phyloP scores from a whole-genome alignment of 2,797 vertebrate species.

The Sebastes hubbsi region DNA sequence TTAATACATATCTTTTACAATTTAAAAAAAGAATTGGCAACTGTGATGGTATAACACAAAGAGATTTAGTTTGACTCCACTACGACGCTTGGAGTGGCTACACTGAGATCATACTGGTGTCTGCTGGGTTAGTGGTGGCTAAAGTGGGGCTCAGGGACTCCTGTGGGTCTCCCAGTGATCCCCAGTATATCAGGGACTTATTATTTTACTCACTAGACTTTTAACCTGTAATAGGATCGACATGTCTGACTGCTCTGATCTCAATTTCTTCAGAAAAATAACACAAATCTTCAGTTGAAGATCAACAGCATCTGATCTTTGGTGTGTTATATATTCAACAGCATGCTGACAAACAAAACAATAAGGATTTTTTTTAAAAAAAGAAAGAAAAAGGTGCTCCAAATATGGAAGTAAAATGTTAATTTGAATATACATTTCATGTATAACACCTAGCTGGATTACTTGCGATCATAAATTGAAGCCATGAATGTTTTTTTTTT shows the following conservation, averaged over 20 bases:
- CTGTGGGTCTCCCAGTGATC: neutral
- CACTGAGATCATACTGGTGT: neutral
- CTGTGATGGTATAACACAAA: neutral
- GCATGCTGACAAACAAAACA: slow-evolving; percentile 4
- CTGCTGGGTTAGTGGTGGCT: neutral
- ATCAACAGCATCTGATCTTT: neutral
- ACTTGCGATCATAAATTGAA: slow-evolving; percentile 35
- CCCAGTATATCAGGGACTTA: neutral
- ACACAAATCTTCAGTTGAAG: neutral
- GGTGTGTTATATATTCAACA: neutral
- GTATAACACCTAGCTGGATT: slow-evolving; percentile 23
- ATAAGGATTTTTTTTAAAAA: neutral
- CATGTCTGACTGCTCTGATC: neutral
- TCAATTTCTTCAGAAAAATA: neutral
- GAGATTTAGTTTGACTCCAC: neutral
- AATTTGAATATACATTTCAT: slow-evolving; percentile 20
- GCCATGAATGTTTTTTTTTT: slow-evolving; percentile 30
- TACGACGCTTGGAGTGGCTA: neutral
- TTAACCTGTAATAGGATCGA: neutral
- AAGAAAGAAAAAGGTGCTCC: neutral
- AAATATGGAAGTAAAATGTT: slow-evolving; percentile 11
- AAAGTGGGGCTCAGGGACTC: slow-evolving; percentile 19
- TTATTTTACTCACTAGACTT: slow-evolving; percentile 23
- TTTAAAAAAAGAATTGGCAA: neutral
- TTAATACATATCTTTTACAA: neutral